phyloP scores from a whole-genome alignment of 2,888 invertebrate genomes.

The Proisotoma minuta region DNA sequence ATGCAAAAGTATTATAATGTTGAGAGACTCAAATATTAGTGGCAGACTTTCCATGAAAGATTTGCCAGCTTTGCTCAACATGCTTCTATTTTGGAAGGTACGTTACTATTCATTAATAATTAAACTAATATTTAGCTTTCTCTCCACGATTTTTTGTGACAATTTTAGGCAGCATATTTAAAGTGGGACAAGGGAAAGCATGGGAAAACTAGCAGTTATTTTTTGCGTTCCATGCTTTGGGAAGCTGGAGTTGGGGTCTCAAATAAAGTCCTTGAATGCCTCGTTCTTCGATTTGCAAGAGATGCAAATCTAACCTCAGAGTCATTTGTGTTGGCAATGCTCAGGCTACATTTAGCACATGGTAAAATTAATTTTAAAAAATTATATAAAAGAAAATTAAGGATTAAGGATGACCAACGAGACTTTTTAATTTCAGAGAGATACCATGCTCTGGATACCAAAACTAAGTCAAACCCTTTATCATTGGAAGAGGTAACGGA shows the following conservation, averaged over 20 bases:
- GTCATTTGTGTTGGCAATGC: conserved; percentile 63
- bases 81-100: conserved; percentile 64
- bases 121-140: not conserved
- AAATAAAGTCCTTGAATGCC: conserved; percentile 70
- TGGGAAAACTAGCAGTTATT: conserved; percentile 61
- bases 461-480: conserved; percentile 66
- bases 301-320: conserved; percentile 59
- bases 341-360: conserved; percentile 61
- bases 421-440: conserved; percentile 56
- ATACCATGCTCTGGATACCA: conserved; percentile 65
- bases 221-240: conserved; percentile 62
- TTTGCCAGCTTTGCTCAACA: conserved; percentile 61
- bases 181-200: conserved; percentile 57
- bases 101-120: conserved; percentile 29
- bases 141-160: conserved; percentile 30
- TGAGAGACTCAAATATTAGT: conserved; percentile 62
- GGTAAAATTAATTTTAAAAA: conserved; percentile 52
- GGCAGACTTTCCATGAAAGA: conserved; percentile 61
- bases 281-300: conserved; percentile 64
- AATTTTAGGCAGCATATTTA: conserved; percentile 58
- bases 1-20: conserved; percentile 65
- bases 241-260: conserved; percentile 66
- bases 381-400: conserved; percentile 5
- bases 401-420: not conserved
- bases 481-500: conserved; percentile 65